Percentiles rank a stretch among this genome's conserved stretches.
phyloP scores from a whole-genome alignment of 1,140 invertebrate species.

The Chironomus tepperi region DNA sequence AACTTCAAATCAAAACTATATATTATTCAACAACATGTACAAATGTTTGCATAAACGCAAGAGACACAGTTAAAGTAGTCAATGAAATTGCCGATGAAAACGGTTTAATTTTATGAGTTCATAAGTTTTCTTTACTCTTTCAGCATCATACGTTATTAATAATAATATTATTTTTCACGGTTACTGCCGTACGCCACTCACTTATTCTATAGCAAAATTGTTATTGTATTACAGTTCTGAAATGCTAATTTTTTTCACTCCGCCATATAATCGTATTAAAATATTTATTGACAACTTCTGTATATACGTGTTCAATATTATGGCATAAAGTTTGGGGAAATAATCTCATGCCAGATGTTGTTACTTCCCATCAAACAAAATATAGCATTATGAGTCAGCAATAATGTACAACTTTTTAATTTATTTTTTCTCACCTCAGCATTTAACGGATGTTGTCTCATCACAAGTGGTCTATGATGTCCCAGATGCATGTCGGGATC shows the following conservation, averaged over 20 bases:
- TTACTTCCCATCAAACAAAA: neutral
- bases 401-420: constrained; percentile 18
- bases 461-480: constrained; percentile 35
- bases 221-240: neutral
- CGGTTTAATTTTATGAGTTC: neutral
- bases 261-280: neutral
- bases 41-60: neutral
- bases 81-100: neutral
- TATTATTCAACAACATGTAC: neutral
- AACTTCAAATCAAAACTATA: too few species aligned
- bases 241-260: neutral
- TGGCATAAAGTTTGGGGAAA: neutral
- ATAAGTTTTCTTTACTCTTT: constrained; percentile 9
- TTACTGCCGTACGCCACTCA: neutral
- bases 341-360: neutral
- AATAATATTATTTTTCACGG: neutral
- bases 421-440: constrained; percentile 35
- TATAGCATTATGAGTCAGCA: neutral
- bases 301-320: neutral
- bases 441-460: constrained; percentile 37
- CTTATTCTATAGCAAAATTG: too few species aligned
- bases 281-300: neutral
- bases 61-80: neutral
- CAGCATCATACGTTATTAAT: neutral
- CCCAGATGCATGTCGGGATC: constrained; percentile 43